phyloP scores from a whole-genome alignment of 2,888 invertebrate species.

The Trachelus iudaicus region DNA sequence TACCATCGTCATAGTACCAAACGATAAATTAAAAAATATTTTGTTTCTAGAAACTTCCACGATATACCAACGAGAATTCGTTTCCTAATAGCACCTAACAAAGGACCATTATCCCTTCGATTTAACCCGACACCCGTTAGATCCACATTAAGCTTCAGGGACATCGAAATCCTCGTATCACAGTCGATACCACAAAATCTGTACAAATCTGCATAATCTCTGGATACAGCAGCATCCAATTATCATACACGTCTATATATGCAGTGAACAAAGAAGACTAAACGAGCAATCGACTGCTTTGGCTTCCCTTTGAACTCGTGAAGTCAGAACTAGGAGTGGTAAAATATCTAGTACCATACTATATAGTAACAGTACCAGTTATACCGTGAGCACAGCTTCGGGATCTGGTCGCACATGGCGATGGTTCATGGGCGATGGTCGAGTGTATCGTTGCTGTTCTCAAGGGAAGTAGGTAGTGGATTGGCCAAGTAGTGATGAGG shows the following conservation, averaged over 20 bases:
- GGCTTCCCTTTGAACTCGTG: not conserved
- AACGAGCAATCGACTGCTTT: not conserved
- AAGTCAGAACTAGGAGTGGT: not conserved
- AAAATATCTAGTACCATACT: not conserved
- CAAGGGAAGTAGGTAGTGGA: not conserved
- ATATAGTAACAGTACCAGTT: not conserved
- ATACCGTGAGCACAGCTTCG: not conserved
- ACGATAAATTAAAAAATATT: not conserved
- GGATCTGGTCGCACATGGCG: slow-evolving; percentile 7
- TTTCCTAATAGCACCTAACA: not conserved
- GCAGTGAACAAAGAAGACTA: not conserved
- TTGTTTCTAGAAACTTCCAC: not conserved
- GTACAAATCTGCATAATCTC: not conserved
- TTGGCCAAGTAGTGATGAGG: not conserved
- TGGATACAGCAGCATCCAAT: not conserved
- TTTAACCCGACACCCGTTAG: not conserved
- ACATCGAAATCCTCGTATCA: not conserved
- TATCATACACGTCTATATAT: not conserved
- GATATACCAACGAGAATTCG: not conserved
- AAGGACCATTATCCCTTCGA: not conserved
- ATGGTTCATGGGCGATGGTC: not conserved
- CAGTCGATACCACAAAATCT: not conserved
- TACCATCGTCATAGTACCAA: not conserved
- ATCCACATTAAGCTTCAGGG: not conserved
- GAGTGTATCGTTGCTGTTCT: not conserved